phyloP scores from a whole-genome alignment of 2,113 vertebrate species.

The Onychostoma macrolepis region DNA sequence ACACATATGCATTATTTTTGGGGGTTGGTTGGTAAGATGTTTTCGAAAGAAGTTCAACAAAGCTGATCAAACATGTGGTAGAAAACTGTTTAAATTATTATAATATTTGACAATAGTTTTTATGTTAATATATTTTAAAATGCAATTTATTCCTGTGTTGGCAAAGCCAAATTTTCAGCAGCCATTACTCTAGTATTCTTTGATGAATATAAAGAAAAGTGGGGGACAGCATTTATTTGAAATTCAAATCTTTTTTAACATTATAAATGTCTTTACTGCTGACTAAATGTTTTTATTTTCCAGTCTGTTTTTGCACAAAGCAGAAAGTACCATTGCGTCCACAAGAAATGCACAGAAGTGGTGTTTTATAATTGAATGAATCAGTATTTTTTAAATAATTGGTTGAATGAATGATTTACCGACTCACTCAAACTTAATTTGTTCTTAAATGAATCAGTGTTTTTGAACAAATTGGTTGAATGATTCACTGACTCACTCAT shows the following conservation, averaged over 20 bases:
- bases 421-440: background rate
- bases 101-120: no score
- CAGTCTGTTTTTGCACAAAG: background rate
- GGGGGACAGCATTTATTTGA: background rate
- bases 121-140: no score
- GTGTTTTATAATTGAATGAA: background rate
- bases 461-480: background rate
- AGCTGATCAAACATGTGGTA: background rate
- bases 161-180: background rate
- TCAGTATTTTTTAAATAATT: background rate
- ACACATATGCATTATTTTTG: background rate
- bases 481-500: background rate
- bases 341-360: background rate
- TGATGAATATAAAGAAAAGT: background rate
- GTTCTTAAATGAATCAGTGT: background rate
- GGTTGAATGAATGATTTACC: background rate
- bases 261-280: background rate
- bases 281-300: background rate
- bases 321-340: background rate
- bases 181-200: background rate
- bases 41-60: background rate
- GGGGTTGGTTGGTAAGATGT: background rate
- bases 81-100: no score
- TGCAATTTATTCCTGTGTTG: background rate
- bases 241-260: background rate